Percentiles rank a stretch among this genome's conserved stretches.
phyloP scores from a whole-genome alignment of 2,113 vertebrate genomes.

The Zosterops hypoxanthus region DNA sequence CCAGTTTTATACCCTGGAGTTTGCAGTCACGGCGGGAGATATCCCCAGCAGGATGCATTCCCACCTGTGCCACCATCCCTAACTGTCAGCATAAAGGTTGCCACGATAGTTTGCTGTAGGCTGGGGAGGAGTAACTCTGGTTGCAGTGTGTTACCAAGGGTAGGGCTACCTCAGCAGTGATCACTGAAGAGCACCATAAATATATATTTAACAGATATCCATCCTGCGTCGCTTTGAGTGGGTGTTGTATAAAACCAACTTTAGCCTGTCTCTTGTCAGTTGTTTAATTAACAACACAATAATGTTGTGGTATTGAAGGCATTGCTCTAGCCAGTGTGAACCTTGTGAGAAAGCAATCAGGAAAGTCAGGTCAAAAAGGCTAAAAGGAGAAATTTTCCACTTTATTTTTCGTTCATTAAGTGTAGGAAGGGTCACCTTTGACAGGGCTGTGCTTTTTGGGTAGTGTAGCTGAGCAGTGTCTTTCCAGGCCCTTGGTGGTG shows the following conservation, averaged over 20 bases:
- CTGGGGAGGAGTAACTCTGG: background rate
- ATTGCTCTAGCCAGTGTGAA: background rate
- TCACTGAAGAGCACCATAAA: background rate
- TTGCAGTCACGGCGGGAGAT: background rate
- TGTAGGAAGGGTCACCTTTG: background rate
- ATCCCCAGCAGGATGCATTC: background rate
- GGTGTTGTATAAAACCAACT: background rate
- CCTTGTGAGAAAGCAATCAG: background rate
- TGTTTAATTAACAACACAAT: background rate
- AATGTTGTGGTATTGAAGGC: background rate
- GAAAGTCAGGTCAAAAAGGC: background rate
- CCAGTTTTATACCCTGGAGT: background rate
- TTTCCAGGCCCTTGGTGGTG: background rate
- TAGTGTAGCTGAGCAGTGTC: background rate
- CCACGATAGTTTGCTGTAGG: background rate
- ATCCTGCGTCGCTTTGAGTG: background rate
- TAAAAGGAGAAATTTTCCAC: background rate
- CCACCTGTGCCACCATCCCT: background rate
- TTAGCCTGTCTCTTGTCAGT: background rate
- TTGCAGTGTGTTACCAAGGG: rapidly evolving
- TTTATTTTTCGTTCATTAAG: background rate
- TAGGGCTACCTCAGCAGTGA: background rate
- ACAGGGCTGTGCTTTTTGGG: background rate
- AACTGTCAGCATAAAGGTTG: background rate
- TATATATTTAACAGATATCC: background rate